These are phyloP conservation scores for Triplophysa bombifrons DNA, from an alignment of 2,797 vertebrate genomes.

Conservation along the genomic window DNA sequence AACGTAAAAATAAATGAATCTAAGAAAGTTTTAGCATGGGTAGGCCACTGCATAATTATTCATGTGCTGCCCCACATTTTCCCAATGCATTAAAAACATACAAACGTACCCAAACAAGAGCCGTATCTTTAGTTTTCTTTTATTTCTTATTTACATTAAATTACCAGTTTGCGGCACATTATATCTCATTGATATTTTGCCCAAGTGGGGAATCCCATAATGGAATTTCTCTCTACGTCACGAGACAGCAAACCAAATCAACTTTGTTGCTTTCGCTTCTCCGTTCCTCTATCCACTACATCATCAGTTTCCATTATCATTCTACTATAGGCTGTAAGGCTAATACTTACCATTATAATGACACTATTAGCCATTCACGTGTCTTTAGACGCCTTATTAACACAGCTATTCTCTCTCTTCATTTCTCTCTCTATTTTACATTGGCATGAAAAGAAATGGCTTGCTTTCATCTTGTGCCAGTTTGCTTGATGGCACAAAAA, in stretches of 20 bases:
- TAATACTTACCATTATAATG: background rate
- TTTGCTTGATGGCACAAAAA: slow-evolving; percentile 25
- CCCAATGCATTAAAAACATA: too few species aligned
- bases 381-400: slow-evolving; percentile 15
- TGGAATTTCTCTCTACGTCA: slow-evolving; percentile 2
- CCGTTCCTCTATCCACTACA: background rate
- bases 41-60: too few species aligned
- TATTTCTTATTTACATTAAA: background rate
- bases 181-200: background rate
- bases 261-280: background rate
- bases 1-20: too few species aligned
- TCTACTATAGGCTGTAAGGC: background rate
- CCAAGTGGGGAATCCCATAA: slow-evolving; percentile 19
- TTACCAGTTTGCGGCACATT: background rate
- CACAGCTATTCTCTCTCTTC: slow-evolving; percentile 4
- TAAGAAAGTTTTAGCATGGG: too few species aligned
- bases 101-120: too few species aligned
- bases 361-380: background rate
- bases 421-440: background rate
- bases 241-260: background rate
- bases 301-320: background rate
- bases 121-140: background rate
- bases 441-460: slow-evolving; percentile 17
- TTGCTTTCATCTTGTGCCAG: slow-evolving; percentile 39
- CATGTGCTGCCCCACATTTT: too few species aligned